phyloP scores from a whole-genome alignment of 2,888 invertebrate genomes.

The Incurvaria masculella region DNA sequence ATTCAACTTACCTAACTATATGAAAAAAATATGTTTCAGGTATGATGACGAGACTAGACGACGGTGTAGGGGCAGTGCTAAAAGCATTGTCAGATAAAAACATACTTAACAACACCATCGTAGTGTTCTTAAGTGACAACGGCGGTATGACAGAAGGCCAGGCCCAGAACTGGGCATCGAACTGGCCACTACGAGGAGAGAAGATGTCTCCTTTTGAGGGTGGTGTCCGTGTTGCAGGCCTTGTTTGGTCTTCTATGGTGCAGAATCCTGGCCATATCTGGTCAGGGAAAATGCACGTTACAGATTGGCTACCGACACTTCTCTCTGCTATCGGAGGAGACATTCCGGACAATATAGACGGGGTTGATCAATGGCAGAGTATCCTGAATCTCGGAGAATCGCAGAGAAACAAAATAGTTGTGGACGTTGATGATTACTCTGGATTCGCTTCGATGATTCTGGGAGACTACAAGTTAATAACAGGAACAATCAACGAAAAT shows the following conservation, averaged over 20 bases:
- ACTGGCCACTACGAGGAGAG: conserved; percentile 67
- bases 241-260: conserved; percentile 68
- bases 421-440: conserved; percentile 35
- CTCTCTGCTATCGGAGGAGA: conserved; percentile 59
- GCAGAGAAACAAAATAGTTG: conserved; percentile 27
- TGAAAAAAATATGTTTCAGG: conserved; percentile 42
- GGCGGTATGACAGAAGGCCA: conserved; percentile 61
- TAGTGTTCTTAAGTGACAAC: conserved; percentile 82
- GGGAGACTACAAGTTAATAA: conserved; percentile 35
- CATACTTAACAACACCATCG: conserved; percentile 70
- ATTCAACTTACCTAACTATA: no score
- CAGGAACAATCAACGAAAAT: conserved; percentile 22
- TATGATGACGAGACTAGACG: conserved; percentile 76
- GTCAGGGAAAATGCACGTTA: conserved; percentile 67
- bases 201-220: conserved; percentile 74
- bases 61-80: conserved; percentile 74
- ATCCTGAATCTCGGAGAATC: conserved; percentile 24
- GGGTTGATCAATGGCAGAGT: conserved; percentile 35
- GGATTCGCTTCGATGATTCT: conserved; percentile 30
- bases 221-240: conserved; percentile 68
- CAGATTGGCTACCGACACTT: conserved; percentile 80
- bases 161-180: conserved; percentile 65
- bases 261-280: conserved; percentile 57
- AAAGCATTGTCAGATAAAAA: conserved; percentile 56
- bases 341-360: conserved; percentile 30